Evolutionary conservation across 2,888 invertebrate genomes (phyloP), one percentile per base, ranked within the genome.

Genomic region (Ectemnius cavifrons): DNA sequence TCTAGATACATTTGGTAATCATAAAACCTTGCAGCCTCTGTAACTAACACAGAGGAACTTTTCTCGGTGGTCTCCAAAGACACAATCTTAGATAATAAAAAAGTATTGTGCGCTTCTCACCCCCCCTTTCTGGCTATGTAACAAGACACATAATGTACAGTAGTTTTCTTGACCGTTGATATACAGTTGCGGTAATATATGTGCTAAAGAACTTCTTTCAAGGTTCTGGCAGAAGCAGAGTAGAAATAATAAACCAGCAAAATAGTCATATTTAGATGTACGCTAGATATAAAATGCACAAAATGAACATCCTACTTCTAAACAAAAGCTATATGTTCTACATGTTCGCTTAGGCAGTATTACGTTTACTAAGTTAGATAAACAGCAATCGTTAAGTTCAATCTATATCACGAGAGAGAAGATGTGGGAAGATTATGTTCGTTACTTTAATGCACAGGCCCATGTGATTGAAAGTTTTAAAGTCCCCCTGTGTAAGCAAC

Each of bases 401-500:
- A 52, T 52, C 5, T 52, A 2, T 47, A 47, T 62, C 13, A n/a
- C n/a, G 8, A 62, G 8, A 62, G 18, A 62, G 47, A 45, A 47
- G n/a, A 13, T 16, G 23, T 14, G 23, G 16, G n/a, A 60, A 28
- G 52, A 52, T 6, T 37, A 13, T 27, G 45, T 74, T 14, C 52
- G 27, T 49, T 45, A 64, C 8, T 57, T 63, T 28, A 63, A 58
- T 63, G 13, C 13, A 14, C 11, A 60, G 59, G 14, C 27, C 23
- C 45, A 23, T 45, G 11, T 14, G 16, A 60, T 28, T 23, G 28
- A 28, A 59, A 70, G 2, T 27, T 45, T 70, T 5, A 61, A 72
- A 67, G 67, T 72, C 49, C 64, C 58, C 73, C 69, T 67, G 66
- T 67, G 59, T 47, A 68, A 80, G 64, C 62, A 77, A 71, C 13